phyloP scores from a whole-genome alignment of 1,140 invertebrate genomes.

The Megathymus violae region DNA sequence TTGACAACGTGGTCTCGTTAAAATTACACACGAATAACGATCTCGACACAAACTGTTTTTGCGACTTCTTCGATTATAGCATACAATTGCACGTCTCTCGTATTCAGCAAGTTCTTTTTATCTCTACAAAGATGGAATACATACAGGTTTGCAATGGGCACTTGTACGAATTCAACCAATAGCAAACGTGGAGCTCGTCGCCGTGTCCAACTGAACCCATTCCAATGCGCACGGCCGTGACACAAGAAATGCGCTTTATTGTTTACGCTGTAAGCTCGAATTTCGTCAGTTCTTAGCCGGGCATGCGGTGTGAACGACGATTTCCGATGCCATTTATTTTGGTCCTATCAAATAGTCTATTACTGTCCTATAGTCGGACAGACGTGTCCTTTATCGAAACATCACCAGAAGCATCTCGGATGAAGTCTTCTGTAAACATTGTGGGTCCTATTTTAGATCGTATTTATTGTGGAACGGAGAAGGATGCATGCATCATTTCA shows the following conservation, averaged over 20 bases:
- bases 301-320: slow-evolving; percentile 32
- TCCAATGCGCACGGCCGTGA: neutral
- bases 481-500: slow-evolving; percentile 29
- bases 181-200: slow-evolving; percentile 28
- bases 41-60: slow-evolving; percentile 19
- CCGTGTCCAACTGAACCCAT: slow-evolving; percentile 34
- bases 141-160: slow-evolving; percentile 29
- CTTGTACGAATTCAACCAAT: slow-evolving; percentile 19
- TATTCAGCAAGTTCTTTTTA: slow-evolving; percentile 24
- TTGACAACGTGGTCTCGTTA: slow-evolving; percentile 11
- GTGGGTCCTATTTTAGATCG: slow-evolving; percentile 24
- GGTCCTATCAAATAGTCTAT: slow-evolving; percentile 43
- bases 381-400: slow-evolving; percentile 36
- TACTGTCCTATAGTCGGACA: slow-evolving; percentile 37
- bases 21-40: slow-evolving; percentile 34
- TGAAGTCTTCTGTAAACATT: slow-evolving; percentile 34
- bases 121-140: slow-evolving; percentile 30
- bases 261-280: neutral
- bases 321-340: slow-evolving; percentile 39
- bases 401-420: slow-evolving; percentile 27
- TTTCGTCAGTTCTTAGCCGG: neutral
- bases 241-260: neutral
- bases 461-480: slow-evolving; percentile 27
- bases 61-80: slow-evolving; percentile 29
- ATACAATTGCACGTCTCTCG: slow-evolving; percentile 23